Conservation (phyloP, 2,113 vertebrate species). For the Erythrolamprus reginae region DNA sequence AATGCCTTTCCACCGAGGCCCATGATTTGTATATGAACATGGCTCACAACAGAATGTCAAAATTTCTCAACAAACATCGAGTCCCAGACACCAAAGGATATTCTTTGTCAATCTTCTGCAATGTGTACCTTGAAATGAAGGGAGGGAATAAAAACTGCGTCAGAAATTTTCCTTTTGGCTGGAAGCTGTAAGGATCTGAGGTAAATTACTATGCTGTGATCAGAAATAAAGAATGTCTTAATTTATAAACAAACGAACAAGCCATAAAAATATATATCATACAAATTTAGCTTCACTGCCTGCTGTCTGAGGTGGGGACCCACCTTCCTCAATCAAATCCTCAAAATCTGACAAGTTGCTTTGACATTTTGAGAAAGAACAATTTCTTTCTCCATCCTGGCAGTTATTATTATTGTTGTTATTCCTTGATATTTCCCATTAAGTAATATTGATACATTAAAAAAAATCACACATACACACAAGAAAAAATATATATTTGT, state of each 20-base stretch:
- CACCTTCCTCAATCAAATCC: not conserved
- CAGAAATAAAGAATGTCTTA: not conserved
- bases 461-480: not conserved
- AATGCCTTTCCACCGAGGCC: not conserved
- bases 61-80: constrained; percentile 8
- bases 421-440: not conserved
- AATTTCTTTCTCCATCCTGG: not conserved
- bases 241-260: not conserved
- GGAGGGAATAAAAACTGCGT: not conserved
- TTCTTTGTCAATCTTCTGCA: not conserved
- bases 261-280: not conserved
- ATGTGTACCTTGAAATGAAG: not conserved
- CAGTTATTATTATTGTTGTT: not conserved
- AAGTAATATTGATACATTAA: not conserved
- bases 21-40: constrained; percentile 1
- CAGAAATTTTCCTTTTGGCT: constrained; percentile 6
- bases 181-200: not conserved
- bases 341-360: not conserved
- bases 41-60: constrained; percentile 13
- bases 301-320: not conserved
- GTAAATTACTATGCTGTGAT: not conserved
- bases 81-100: not conserved
- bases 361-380: not conserved
- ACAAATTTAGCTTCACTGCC: not conserved
- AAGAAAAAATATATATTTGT: not conserved